Evolutionary conservation across 2,113 vertebrate genomes (phyloP).

Genomic region (Mirza zaza): DNA sequence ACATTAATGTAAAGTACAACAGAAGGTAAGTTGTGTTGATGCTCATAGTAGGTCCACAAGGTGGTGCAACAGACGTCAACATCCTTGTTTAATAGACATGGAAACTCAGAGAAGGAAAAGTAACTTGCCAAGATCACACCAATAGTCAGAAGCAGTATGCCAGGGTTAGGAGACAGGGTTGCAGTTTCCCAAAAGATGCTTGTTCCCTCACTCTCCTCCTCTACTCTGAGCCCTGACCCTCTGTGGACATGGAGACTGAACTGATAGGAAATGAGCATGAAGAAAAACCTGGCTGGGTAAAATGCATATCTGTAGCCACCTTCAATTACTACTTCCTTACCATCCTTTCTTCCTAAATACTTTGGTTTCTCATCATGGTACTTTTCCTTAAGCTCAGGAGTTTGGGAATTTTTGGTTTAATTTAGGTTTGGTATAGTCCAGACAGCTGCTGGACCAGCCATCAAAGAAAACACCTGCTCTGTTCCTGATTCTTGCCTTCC

Average conservation of each 20-base stretch:
- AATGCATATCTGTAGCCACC: background rate
- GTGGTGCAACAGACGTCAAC: background rate
- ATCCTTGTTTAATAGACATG: conserved; percentile 21
- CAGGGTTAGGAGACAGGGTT: background rate
- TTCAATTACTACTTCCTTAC: conserved; percentile 3
- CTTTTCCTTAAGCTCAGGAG: conserved; percentile 1
- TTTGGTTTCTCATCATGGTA: conserved; percentile 2
- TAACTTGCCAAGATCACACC: background rate
- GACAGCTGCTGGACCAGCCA: conserved; percentile 56
- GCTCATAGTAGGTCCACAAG: background rate
- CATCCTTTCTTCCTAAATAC: background rate
- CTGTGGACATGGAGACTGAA: background rate
- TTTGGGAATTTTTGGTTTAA: conserved; percentile 32
- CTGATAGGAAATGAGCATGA: background rate
- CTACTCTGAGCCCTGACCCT: background rate
- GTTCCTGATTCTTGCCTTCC: conserved; percentile 69
- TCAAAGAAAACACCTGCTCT: conserved; percentile 71
- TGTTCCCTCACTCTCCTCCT: background rate
- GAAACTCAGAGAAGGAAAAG: background rate
- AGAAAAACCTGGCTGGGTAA: background rate
- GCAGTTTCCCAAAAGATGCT: background rate
- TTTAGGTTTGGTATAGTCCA: conserved; percentile 37
- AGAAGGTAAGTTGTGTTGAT: background rate
- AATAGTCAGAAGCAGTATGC: background rate
- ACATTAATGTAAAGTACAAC: background rate